These are phyloP conservation scores for Cryptoprocta ferox DNA, from an alignment of 2,797 vertebrate genomes.

Conservation along the genomic window DNA sequence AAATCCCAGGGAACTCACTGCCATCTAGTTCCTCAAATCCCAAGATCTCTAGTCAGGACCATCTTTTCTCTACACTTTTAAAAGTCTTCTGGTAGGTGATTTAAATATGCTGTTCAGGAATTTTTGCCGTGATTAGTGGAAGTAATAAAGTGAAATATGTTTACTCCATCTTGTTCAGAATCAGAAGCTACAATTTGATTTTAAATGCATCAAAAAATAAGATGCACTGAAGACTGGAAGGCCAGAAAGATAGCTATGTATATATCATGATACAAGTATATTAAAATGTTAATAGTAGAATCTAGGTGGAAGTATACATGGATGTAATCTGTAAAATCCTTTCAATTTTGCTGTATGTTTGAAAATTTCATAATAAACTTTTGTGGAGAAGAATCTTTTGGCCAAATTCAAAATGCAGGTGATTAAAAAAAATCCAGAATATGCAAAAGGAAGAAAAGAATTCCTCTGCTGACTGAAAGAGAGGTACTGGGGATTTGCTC, in stretches of 20 bases:
- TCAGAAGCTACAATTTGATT: not conserved
- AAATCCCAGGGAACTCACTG: not conserved
- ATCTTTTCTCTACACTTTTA: not conserved
- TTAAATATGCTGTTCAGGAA: not conserved
- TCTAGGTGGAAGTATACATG: not conserved
- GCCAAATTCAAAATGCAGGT: slow-evolving; percentile 14
- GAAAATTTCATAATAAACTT: slow-evolving; percentile 33
- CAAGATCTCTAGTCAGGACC: not conserved
- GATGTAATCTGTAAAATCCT: not conserved
- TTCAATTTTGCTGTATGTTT: not conserved
- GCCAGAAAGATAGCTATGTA: slow-evolving; percentile 11
- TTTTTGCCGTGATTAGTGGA: not conserved
- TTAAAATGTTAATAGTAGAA: slow-evolving; percentile 18
- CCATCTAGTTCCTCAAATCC: not conserved
- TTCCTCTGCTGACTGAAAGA: slow-evolving; percentile 42
- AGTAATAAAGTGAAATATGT: slow-evolving; percentile 26
- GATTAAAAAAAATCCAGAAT: not conserved
- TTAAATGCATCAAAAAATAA: slow-evolving; percentile 51
- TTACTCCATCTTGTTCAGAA: slow-evolving; percentile 11
- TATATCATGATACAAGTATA: not conserved
- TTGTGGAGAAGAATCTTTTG: not conserved
- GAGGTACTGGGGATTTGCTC: slow-evolving; percentile 26
- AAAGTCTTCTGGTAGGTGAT: not conserved
- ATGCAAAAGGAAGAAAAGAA: slow-evolving; percentile 26
- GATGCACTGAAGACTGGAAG: not conserved